Conservation (phyloP, 2,113 vertebrate genomes). For the Pteropus alecto region DNA sequence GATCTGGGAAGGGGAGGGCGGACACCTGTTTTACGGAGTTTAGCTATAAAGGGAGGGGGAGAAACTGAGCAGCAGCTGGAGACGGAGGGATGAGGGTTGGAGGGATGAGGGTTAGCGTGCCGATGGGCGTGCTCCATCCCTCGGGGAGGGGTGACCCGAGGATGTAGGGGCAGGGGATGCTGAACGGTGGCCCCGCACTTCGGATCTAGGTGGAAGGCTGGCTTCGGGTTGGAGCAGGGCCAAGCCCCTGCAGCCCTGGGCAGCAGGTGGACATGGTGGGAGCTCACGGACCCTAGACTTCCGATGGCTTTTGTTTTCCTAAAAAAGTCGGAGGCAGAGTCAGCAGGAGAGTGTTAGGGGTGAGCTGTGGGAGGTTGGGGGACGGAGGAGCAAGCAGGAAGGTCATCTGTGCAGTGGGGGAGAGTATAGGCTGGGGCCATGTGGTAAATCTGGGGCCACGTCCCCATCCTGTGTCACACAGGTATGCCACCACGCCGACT, state of each 20-base stretch:
- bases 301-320: background rate
- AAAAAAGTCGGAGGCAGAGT: background rate
- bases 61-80: accelerated
- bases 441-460: no score
- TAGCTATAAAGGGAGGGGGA: background rate
- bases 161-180: background rate
- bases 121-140: accelerated
- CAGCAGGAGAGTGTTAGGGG: background rate
- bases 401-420: accelerated
- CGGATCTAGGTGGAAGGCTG: background rate
- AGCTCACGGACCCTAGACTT: background rate
- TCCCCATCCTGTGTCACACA: conserved; percentile 43
- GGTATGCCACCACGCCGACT: conserved; percentile 94
- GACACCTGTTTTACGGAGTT: background rate
- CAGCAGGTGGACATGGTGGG: background rate
- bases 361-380: background rate
- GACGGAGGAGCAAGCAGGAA: background rate
- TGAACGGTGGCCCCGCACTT: background rate
- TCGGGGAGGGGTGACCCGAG: background rate
- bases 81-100: background rate
- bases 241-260: background rate
- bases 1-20: accelerated
- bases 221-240: background rate
- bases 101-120: background rate
- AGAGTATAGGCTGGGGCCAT: accelerated